Evolutionary conservation across 1,140 invertebrate genomes (phyloP).

Genomic region (Drosophila kanapiae): DNA sequence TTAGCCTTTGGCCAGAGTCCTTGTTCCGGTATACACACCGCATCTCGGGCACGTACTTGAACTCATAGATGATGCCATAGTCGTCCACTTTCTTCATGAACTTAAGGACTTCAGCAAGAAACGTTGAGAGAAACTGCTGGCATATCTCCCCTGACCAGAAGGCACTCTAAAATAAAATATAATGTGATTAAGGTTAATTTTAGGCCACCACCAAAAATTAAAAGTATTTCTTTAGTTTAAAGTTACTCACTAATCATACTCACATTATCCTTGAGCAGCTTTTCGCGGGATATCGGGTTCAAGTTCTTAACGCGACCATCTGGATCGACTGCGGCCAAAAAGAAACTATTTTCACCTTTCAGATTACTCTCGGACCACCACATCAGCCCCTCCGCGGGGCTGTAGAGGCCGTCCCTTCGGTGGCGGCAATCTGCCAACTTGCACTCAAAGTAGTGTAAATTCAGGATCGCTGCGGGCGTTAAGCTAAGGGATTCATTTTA

Average conservation of each 20-base stretch:
- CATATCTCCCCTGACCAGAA: not conserved
- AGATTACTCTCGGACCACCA: slow-evolving; percentile 3
- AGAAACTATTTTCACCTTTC: not conserved
- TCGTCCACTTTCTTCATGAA: not conserved
- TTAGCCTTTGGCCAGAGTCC: not conserved
- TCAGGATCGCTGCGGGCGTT: not conserved
- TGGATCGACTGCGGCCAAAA: not conserved
- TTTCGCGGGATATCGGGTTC: not conserved
- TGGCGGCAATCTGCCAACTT: not conserved
- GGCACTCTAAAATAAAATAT: not conserved
- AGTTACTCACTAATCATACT: too few relatives aligned
- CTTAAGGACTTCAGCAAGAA: not conserved
- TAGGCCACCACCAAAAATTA: too few relatives aligned
- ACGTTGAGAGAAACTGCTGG: slow-evolving; percentile 1
- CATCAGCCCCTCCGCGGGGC: not conserved
- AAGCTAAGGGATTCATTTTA: not conserved
- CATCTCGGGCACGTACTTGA: not conserved
- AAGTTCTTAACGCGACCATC: not conserved
- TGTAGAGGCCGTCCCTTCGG: not conserved
- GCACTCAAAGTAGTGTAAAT: not conserved
- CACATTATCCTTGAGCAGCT: not conserved
- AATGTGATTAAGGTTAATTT: too few relatives aligned
- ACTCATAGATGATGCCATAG: slow-evolving; percentile 8
- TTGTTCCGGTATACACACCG: not conserved
- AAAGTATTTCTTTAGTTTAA: not conserved